Evolutionary conservation across 1,140 invertebrate species (phyloP).

Genomic region (Lepidotrigona ventralis): DNA sequence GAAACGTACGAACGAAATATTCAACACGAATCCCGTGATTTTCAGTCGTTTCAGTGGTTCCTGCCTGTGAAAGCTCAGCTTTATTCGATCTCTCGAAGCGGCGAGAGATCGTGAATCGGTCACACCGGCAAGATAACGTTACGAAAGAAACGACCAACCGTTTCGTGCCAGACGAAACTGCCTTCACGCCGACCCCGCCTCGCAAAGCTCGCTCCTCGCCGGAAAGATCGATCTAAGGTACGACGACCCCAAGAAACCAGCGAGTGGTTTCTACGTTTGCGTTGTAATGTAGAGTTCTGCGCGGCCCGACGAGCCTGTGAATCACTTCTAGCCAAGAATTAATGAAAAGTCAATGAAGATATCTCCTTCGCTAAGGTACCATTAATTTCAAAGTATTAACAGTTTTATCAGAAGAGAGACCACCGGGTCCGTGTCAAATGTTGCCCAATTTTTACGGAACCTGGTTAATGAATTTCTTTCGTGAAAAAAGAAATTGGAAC

Average conservation of each 20-base stretch:
- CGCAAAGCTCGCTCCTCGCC: conserved; percentile 10
- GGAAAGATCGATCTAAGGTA: conserved; percentile 38
- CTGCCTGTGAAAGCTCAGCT: background rate
- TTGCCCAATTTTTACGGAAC: background rate
- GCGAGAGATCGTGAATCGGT: background rate
- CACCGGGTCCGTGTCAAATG: background rate
- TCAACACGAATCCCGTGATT: background rate
- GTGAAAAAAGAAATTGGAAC: background rate
- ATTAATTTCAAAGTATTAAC: background rate
- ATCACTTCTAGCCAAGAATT: background rate
- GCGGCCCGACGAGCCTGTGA: background rate
- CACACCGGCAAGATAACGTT: conserved; percentile 12
- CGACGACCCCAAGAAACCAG: conserved; percentile 37
- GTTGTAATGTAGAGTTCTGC: conserved; percentile 16
- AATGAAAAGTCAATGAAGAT: background rate
- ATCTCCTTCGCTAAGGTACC: background rate
- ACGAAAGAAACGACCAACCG: conserved; percentile 8
- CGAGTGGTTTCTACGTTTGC: conserved; percentile 29
- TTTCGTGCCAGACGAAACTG: conserved; percentile 25
- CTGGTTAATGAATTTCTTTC: background rate
- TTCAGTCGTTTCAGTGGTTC: background rate
- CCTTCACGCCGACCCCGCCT: conserved; percentile 11
- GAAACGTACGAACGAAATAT: background rate
- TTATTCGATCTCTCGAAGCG: background rate
- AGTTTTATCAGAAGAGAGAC: background rate